A percentile compares a stretch with the other conserved stretches of the same genome.
These are phyloP conservation scores for Osmerus mordax DNA, from an alignment of 2,113 vertebrate species.

Conservation along the genomic window DNA sequence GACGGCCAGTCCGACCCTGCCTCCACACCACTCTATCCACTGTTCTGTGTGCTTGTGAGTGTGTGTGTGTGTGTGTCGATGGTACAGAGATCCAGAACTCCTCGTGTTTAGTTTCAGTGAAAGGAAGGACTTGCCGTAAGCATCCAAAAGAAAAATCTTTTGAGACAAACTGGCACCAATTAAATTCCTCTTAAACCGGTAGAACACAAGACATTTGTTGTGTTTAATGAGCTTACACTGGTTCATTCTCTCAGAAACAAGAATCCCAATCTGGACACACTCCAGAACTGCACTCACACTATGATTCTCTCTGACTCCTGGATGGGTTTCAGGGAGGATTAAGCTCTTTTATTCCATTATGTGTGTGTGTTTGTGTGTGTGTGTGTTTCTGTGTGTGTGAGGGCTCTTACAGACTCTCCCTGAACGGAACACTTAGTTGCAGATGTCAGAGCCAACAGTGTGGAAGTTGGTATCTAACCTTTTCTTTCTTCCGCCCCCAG, in stretches of 20 bases:
- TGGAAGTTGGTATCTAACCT: no score
- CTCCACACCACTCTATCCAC: no score
- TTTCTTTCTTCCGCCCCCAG: conserved; percentile 7
- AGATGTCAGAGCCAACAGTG: no score
- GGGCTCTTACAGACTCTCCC: conserved; percentile 6
- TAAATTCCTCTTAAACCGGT: conserved; percentile 67
- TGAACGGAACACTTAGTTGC: no score
- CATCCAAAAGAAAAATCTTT: conserved; percentile 51
- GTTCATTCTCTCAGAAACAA: conserved; percentile 64
- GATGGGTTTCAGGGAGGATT: conserved; percentile 48
- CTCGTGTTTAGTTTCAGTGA: conserved; percentile 5
- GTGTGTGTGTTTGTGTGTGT: conserved; percentile 29
- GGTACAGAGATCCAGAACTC: no score
- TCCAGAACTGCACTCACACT: conserved; percentile 59
- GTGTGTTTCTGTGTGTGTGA: conserved; percentile 18
- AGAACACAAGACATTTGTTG: conserved; percentile 65
- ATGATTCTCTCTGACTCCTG: conserved; percentile 36
- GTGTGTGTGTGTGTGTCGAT: no score
- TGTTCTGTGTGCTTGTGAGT: background rate
- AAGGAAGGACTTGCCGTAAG: background rate
- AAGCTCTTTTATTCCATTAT: conserved; percentile 41
- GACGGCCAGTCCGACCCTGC: no score
- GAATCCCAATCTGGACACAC: conserved; percentile 70
- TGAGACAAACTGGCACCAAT: conserved; percentile 57
- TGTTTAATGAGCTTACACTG: conserved; percentile 72